These are phyloP conservation scores for Grammomys surdaster DNA, from an alignment of 2,113 vertebrate genomes.

Conservation along the genomic window DNA sequence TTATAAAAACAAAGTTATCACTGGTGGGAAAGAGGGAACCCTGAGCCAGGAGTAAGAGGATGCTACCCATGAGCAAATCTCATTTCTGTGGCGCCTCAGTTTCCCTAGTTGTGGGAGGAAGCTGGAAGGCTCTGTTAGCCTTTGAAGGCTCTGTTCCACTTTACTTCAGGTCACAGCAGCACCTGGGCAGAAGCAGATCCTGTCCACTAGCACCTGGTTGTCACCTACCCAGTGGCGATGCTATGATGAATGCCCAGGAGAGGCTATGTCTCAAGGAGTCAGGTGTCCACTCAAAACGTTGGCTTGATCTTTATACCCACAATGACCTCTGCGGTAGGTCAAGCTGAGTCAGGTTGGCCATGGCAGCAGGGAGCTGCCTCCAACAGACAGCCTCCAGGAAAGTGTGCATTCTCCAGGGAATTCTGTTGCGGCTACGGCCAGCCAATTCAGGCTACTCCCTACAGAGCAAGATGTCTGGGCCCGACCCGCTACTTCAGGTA, in stretches of 20 bases:
- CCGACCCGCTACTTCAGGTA: background rate
- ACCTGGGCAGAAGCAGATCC: no score
- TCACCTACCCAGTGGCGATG: no score
- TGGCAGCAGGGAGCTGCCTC: no score
- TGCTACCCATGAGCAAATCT: background rate
- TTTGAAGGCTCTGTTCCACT: background rate
- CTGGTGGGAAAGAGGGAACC: fast-evolving
- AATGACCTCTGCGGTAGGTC: background rate
- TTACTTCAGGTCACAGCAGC: background rate
- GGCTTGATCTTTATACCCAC: background rate
- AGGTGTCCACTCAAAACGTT: background rate
- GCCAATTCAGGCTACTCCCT: background rate
- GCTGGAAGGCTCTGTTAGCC: background rate
- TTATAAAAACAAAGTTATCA: background rate
- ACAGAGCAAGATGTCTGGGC: background rate
- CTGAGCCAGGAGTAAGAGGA: background rate
- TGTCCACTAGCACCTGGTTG: background rate
- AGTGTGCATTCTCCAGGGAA: fast-evolving
- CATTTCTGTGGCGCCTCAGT: background rate
- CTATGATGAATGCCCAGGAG: background rate
- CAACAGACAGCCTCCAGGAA: background rate
- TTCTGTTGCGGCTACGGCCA: background rate
- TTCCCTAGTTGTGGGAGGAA: background rate
- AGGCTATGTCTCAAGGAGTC: background rate
- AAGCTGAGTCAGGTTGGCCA: background rate